phyloP scores from a whole-genome alignment of 2,113 vertebrate species.

The Anoplopoma fimbria region DNA sequence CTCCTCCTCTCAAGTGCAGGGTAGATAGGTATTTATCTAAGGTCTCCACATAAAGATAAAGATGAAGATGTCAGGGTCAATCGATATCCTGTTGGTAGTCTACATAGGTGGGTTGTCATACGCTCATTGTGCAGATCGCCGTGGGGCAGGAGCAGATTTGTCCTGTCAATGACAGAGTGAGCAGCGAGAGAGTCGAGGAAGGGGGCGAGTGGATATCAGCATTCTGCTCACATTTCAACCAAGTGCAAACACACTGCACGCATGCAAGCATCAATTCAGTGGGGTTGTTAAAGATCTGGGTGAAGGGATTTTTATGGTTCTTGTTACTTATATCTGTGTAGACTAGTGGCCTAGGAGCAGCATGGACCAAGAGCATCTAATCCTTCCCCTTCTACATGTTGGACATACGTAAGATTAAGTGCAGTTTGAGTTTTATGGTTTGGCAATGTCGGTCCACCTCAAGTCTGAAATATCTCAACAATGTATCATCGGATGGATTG shows the following conservation, averaged over 20 bases:
- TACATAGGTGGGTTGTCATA: conserved; percentile 60
- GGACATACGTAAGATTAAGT: neutral
- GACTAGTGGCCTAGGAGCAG: neutral
- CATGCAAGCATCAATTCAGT: conserved; percentile 2
- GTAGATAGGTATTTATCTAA: conserved; percentile 43
- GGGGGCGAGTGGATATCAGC: conserved; percentile 15
- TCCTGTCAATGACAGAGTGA: conserved; percentile 51
- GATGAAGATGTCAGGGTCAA: conserved; percentile 58
- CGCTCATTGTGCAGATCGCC: conserved; percentile 64
- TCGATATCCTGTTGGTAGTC: conserved; percentile 70
- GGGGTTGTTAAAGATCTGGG: neutral
- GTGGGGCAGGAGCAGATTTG: conserved; percentile 51
- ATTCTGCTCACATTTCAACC: conserved; percentile 28
- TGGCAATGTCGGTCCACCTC: neutral
- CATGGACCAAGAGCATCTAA: neutral
- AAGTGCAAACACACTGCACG: neutral
- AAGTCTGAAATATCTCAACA: conserved; percentile 4
- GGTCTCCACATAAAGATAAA: conserved; percentile 51
- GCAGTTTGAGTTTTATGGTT: neutral
- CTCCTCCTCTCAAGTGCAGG: conserved; percentile 12
- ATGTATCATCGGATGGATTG: neutral
- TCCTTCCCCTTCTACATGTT: neutral
- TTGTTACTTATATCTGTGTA: neutral
- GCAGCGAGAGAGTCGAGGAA: conserved; percentile 5
- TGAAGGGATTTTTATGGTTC: neutral